Conservation (phyloP, 35 echinoderm and acorn worm genomes). For the Acanthaster planci region DNA sequence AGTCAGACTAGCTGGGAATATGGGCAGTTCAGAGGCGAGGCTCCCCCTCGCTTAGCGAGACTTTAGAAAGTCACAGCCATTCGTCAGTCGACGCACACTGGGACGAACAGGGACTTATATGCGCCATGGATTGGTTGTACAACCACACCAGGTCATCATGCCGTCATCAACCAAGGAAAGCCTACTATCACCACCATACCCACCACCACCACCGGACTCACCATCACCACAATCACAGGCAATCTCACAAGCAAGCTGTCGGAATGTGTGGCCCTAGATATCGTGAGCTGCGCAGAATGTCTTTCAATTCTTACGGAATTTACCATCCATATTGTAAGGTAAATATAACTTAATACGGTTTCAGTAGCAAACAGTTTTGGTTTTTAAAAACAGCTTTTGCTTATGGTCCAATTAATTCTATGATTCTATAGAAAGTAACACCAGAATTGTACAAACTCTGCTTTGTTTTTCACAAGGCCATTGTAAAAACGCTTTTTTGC, state of each 20-base stretch:
- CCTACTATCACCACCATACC: conserved; percentile 23
- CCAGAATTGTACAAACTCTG: no score
- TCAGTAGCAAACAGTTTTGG: no score
- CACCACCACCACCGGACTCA: conserved; percentile 32
- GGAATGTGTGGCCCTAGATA: conserved; percentile 34
- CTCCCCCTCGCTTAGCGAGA: conserved; percentile 22
- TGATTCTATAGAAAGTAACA: no score
- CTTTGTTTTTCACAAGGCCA: no score
- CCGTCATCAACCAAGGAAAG: conserved; percentile 1
- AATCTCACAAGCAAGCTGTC: conserved; percentile 22
- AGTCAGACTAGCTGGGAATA: background rate
- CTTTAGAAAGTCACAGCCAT: background rate
- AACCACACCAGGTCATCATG: conserved; percentile 3
- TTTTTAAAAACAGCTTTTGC: no score
- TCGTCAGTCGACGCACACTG: background rate
- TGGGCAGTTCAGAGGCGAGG: conserved; percentile 12
- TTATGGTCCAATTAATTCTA: no score
- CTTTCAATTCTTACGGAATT: conserved; percentile 39
- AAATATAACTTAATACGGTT: background rate
- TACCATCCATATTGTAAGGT: conserved; percentile 50
- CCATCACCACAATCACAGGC: conserved; percentile 6
- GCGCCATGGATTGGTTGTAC: conserved; percentile 23
- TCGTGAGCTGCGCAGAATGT: conserved; percentile 41
- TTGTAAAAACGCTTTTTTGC: no score
- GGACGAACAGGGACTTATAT: background rate